Conservation (phyloP, 2,888 invertebrate species). For the Branchipolynoe longqiensis region DNA sequence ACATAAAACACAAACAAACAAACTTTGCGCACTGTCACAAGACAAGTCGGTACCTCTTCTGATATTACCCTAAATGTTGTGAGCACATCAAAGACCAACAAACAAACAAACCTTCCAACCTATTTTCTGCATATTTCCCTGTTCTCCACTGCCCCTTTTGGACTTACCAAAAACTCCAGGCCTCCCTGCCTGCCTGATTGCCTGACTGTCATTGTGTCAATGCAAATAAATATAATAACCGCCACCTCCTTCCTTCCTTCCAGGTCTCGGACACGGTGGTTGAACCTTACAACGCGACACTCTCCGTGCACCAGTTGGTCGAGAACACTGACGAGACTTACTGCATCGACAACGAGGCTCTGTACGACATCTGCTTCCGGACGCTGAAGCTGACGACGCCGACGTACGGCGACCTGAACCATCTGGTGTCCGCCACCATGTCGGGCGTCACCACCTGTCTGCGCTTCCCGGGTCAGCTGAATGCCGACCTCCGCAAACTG, state of each 20-base stretch:
- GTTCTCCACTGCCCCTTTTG: no score
- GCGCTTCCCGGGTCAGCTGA: slow-evolving; percentile 57
- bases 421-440: slow-evolving; percentile 57
- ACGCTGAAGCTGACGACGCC: slow-evolving; percentile 59
- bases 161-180: no score
- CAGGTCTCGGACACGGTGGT: slow-evolving; percentile 86
- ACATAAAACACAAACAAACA: no score
- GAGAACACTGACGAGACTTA: slow-evolving; percentile 83
- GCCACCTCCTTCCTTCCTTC: neutral
- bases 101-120: no score
- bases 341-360: slow-evolving; percentile 59
- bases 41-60: no score
- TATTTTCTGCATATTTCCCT: no score
- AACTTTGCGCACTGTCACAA: no score
- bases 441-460: slow-evolving; percentile 58
- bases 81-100: no score
- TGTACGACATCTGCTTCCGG: slow-evolving; percentile 59
- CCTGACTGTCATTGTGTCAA: no score
- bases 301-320: slow-evolving; percentile 82
- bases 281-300: slow-evolving; percentile 84
- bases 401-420: slow-evolving; percentile 57
- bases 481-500: slow-evolving; percentile 52
- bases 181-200: no score
- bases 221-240: neutral
- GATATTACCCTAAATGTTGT: no score